phyloP scores from a whole-genome alignment of 2,797 vertebrate genomes.

The Ceyx erithaca region DNA sequence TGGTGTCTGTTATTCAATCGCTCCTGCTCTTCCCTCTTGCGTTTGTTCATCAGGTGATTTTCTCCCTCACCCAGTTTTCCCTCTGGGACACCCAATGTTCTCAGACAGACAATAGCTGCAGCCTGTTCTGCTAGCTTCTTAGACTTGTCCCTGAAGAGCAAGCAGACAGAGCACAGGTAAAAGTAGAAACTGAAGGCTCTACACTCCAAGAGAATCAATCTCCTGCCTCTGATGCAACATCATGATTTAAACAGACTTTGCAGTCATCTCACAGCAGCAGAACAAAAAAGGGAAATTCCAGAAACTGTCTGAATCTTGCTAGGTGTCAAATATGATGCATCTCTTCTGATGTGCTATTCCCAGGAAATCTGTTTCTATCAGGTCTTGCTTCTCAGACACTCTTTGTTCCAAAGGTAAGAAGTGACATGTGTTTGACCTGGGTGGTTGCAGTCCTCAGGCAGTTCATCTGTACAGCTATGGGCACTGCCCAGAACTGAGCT shows the following conservation, averaged over 20 bases:
- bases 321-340: not conserved
- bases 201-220: not conserved
- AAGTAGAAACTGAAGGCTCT: conserved; percentile 1
- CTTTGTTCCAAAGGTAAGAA: not conserved
- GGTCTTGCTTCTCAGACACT: not conserved
- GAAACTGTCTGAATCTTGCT: not conserved
- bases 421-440: not conserved
- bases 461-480: not conserved
- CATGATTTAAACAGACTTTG: not conserved
- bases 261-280: not conserved
- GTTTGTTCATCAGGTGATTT: conserved; percentile 84
- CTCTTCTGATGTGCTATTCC: not conserved
- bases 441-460: not conserved
- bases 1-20: conserved; percentile 43
- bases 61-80: conserved; percentile 85
- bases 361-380: not conserved
- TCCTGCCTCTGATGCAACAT: conserved; percentile 7
- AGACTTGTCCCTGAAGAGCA: conserved; percentile 91
- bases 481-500: not conserved
- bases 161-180: conserved; percentile 49
- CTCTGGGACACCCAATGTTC: conserved; percentile 87
- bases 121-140: conserved; percentile 96
- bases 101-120: conserved; percentile 91
- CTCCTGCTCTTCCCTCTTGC: conserved; percentile 85
- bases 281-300: not conserved